phyloP scores from a whole-genome alignment of 2,113 vertebrate genomes.

The Trematomus loennbergii region DNA sequence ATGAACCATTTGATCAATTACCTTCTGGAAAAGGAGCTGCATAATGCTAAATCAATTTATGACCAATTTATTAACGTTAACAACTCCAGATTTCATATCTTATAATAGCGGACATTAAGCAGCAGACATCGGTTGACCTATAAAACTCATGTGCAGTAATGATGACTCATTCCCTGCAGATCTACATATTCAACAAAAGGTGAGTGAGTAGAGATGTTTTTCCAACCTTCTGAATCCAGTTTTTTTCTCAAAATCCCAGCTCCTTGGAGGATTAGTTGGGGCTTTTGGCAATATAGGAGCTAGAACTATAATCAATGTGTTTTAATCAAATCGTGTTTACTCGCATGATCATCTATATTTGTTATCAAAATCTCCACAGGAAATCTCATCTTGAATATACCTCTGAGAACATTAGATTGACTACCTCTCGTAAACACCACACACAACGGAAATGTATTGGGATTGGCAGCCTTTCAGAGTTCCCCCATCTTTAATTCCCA shows the following conservation, averaged over 20 bases:
- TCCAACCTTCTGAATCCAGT: not conserved
- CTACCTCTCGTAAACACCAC: constrained; percentile 55
- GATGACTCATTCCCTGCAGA: constrained; percentile 5
- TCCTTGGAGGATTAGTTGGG: constrained; percentile 32
- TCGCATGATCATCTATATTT: constrained; percentile 52
- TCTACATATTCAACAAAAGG: constrained; percentile 8
- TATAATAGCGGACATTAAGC: constrained; percentile 32
- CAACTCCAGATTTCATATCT: constrained; percentile 9
- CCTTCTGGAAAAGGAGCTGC: constrained; percentile 3
- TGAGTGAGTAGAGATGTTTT: constrained; percentile 25
- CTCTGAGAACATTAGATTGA: constrained; percentile 61
- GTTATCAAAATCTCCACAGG: constrained; percentile 5
- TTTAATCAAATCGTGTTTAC: constrained; percentile 67
- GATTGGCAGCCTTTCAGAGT: constrained; percentile 56
- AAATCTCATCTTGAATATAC: constrained; percentile 45
- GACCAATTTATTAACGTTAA: constrained; percentile 25
- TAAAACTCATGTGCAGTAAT: constrained; percentile 26
- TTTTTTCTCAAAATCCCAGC: constrained; percentile 27
- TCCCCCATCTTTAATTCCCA: constrained; percentile 55
- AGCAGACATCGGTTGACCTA: constrained; percentile 42
- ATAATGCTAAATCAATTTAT: constrained; percentile 19
- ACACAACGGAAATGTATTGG: constrained; percentile 30
- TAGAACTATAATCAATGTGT: constrained; percentile 37
- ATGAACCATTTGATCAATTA: constrained; percentile 10
- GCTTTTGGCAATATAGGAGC: constrained; percentile 37